Percentiles rank a stretch among this genome's conserved stretches.
Conservation (phyloP, 2,888 invertebrate genomes). For the Clanis bilineata region DNA sequence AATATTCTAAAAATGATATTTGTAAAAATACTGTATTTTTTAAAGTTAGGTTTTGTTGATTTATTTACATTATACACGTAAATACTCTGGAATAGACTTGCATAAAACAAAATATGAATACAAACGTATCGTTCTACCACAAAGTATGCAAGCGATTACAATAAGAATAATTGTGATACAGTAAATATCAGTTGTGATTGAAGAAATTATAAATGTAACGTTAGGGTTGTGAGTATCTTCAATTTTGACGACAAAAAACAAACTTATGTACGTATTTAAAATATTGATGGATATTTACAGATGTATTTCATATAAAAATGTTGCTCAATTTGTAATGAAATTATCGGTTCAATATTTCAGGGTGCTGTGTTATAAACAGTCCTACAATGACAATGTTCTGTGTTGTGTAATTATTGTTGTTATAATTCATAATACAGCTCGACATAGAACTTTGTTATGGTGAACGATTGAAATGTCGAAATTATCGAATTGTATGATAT, state of each 20-base stretch:
- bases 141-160: not conserved
- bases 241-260: not conserved
- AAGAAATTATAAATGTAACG: constrained; percentile 3
- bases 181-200: constrained; percentile 10
- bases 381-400: too few relatives aligned
- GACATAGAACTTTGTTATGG: too few relatives aligned
- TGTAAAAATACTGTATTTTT: too few relatives aligned
- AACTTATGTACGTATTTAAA: not conserved
- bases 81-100: too few relatives aligned
- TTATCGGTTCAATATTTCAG: not conserved
- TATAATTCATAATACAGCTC: too few relatives aligned
- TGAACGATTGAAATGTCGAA: too few relatives aligned
- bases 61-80: too few relatives aligned
- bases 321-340: constrained; percentile 2
- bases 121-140: not conserved
- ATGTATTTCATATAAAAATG: not conserved
- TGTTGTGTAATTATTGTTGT: too few relatives aligned
- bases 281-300: not conserved
- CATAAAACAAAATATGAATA: not conserved
- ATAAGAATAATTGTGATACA: constrained; percentile 8
- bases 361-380: too few relatives aligned
- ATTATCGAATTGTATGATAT: not conserved
- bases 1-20: too few relatives aligned
- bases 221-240: constrained; percentile 15
- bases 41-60: too few relatives aligned